Evolutionary conservation across 2,797 vertebrate genomes (phyloP), one percentile per base, ranked within the genome.

Genomic region (Parotocinclus haroldoi): DNA sequence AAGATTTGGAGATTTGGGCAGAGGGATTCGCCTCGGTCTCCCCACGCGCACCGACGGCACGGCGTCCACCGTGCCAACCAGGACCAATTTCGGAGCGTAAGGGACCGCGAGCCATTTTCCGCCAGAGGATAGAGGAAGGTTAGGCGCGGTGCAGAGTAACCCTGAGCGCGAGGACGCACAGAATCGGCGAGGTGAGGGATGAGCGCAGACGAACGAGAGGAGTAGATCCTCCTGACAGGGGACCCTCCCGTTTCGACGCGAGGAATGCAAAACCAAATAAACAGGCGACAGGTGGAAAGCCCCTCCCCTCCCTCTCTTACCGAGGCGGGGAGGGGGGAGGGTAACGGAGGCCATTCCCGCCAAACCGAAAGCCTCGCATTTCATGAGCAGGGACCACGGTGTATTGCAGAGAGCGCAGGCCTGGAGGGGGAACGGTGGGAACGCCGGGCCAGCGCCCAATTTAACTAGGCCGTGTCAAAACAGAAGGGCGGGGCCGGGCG

Each of bases 201-300:
- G 45, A 60, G 51, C 60, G 63, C 38, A 60, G 17, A 51, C 72
- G 55, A 59, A 63, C 63, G 51, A 70, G 71, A 75, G 56, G 16
- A 51, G 38, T 71, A 66, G 74, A 76, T 68, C 50, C 58, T 42
- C 57, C 11, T 77, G 57, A 72, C 75, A 58, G 58, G 58, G 69
- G 55, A 52, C 48, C 54, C 42, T 51, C 10, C 36, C 54, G 48
- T 53, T 69, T 39, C 56, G 71, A 63, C 70, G 60, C 71, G 66
- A 78, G 63, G 60, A 65, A 72, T 64, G 52, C 68, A 66, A 69
- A 69, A 37, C 55, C 58, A 80, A 81, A 82, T 61, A 82, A 71
- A 78, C 64, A 76, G 36, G 53, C 18, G 46, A 78, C 69, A 61
- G 66, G 71, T 48, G 17, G 45, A 68, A n/a, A 63, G 69, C 71